Evolutionary conservation across 2,888 invertebrate species (phyloP).

Genomic region (Drosophila vallismaia): DNA sequence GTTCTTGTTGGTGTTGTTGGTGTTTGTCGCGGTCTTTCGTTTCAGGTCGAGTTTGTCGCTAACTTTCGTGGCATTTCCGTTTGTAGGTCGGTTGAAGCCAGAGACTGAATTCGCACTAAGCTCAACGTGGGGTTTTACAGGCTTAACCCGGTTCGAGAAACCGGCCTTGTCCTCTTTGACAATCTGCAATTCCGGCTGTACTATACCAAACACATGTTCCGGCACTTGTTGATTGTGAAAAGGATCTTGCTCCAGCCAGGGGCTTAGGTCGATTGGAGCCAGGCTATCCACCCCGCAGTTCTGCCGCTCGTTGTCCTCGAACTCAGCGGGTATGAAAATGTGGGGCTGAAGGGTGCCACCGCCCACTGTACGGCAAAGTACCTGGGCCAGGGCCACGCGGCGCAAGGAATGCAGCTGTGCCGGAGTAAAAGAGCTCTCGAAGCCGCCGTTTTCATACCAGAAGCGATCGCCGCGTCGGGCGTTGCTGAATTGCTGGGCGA

Average conservation of each 20-base stretch:
- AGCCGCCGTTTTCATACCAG: constrained; percentile 92
- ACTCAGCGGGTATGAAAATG: constrained; percentile 81
- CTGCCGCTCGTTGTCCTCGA: constrained; percentile 80
- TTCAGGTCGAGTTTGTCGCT: constrained; percentile 87
- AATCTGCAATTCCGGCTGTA: constrained; percentile 39
- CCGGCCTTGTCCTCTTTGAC: constrained; percentile 75
- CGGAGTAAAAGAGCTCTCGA: constrained; percentile 90
- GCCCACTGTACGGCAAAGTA: constrained; percentile 84
- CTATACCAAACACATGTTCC: constrained; percentile 64
- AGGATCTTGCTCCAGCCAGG: constrained; percentile 83
- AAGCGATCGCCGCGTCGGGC: constrained; percentile 91
- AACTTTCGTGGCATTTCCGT: constrained; percentile 81
- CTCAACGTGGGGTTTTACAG: constrained; percentile 63
- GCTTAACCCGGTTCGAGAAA: constrained; percentile 69
- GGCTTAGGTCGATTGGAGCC: constrained; percentile 80
- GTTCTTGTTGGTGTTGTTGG: constrained; percentile 34
- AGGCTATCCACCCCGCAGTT: constrained; percentile 79
- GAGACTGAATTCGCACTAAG: constrained; percentile 69
- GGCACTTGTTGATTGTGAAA: constrained; percentile 57
- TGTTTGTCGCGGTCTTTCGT: constrained; percentile 78
- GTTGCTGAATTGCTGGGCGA: constrained; percentile 93
- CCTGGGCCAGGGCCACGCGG: constrained; percentile 88
- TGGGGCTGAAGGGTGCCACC: constrained; percentile 84
- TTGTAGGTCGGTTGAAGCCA: constrained; percentile 71
- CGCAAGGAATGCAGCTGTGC: constrained; percentile 90